Evolutionary conservation across 1,140 invertebrate species (phyloP).

Genomic region (Cydia pomonella): DNA sequence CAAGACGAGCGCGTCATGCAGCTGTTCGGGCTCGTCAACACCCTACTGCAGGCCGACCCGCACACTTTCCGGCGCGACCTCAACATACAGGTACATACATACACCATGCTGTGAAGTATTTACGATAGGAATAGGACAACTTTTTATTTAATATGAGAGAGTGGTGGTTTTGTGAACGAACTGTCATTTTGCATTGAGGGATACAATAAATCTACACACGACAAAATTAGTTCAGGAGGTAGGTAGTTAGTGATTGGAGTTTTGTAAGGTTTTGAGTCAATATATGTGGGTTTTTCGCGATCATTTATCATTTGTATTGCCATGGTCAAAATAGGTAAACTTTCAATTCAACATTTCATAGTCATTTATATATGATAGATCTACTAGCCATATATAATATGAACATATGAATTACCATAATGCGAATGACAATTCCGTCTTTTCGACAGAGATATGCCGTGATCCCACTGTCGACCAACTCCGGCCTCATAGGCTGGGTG

Average conservation of each 20-base stretch:
- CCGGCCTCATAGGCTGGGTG: slow-evolving; percentile 99
- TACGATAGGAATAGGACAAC: no score
- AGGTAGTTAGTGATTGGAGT: no score
- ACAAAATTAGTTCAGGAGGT: no score
- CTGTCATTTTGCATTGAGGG: no score
- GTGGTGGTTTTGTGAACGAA: no score
- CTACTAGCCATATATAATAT: no score
- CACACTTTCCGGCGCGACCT: slow-evolving; percentile 82
- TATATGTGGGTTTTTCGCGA: no score
- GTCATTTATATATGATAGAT: background rate
- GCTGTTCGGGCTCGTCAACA: slow-evolving; percentile 92
- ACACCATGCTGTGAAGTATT: no score
- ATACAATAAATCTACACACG: no score
- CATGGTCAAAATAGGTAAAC: background rate
- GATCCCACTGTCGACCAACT: slow-evolving; percentile 99
- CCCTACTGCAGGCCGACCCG: slow-evolving; percentile 82
- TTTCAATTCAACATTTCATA: background rate
- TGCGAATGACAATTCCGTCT: background rate
- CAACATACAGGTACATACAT: background rate
- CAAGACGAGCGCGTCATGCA: slow-evolving; percentile 96
- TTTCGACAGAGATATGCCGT: slow-evolving; percentile 88
- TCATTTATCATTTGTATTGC: no score
- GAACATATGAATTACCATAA: background rate
- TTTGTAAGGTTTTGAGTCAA: no score
- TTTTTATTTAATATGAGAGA: no score